Percentiles rank a stretch among this genome's conserved stretches.
phyloP scores from a whole-genome alignment of 2,113 vertebrate genomes.

The Oncorhynchus kisutch region DNA sequence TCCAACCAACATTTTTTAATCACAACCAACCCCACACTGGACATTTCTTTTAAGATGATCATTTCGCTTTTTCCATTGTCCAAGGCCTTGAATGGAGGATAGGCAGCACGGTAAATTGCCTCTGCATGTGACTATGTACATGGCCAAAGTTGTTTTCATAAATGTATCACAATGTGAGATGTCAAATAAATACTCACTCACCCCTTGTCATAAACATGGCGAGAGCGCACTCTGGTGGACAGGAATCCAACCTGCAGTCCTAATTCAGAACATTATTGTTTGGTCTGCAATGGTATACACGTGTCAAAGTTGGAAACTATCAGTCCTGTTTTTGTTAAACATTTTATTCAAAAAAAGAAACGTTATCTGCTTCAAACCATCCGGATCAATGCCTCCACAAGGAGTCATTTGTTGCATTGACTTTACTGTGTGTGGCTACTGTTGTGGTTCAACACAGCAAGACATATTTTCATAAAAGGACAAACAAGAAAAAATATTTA shows the following conservation, averaged over 20 bases:
- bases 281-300: background rate
- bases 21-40: background rate
- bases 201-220: background rate
- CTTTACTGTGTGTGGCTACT: background rate
- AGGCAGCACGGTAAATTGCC: background rate
- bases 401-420: conserved; percentile 18
- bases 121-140: background rate
- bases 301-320: background rate
- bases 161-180: background rate
- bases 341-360: conserved; percentile 70
- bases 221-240: background rate
- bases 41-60: background rate
- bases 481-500: background rate
- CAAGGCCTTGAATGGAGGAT: background rate
- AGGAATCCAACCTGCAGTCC: background rate
- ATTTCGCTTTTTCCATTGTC: background rate
- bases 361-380: conserved; percentile 67
- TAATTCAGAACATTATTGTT: background rate
- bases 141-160: background rate
- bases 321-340: conserved; percentile 47
- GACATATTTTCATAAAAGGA: background rate
- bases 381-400: conserved; percentile 58
- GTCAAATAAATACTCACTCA: background rate
- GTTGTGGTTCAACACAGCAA: background rate
- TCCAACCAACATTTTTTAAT: background rate